Evolutionary conservation across 1,140 invertebrate species (phyloP), one percentile per base, ranked within the genome.

Genomic region (Bombus cullumanus): DNA sequence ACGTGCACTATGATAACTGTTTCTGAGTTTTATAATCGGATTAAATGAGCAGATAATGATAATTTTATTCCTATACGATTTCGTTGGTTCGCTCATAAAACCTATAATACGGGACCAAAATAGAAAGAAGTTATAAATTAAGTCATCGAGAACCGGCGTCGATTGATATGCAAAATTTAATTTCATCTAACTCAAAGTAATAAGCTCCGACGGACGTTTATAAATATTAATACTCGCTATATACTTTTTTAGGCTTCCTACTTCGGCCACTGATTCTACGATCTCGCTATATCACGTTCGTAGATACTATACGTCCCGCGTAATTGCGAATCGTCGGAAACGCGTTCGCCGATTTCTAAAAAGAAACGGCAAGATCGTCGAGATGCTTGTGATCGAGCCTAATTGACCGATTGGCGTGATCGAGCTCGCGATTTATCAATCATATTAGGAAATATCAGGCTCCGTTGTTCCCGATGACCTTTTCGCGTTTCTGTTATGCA

Each of bases 401-500:
- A 22, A 25, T 76, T 47, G n/a, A 25, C n/a, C 69, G 86, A 73
- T 82, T 34, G 28, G 31, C 69, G 76, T 43, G 81, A 64, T 81
- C 68, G 75, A 41, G 34, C 57, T 31, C 43, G 59, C 57, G 77
- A 64, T 90, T 90, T 90, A 90, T 91, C 89, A 86, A 90, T 90
- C 89, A 86, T 90, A 91, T 91, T 91, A 91, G 81, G 89, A 90
- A 91, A 91, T 87, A 91, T 89, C 87, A 86, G 81, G 76, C 84
- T 81, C 87, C 83, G 89, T 90, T 91, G 90, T 91, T 91, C 84
- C 64, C 84, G 83, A 64, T 91, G 89, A 91, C 90, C 90, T 91
- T 91, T 91, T 90, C 87, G 37, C 89, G 89, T 78, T 82, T 77
- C 68, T 85, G 86, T 91, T 91, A 91, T 91, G 90, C 90, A 91